A percentile compares a stretch with the other conserved stretches of the same genome.
Conservation (phyloP, 2,113 vertebrate genomes). For the Ochotona princeps region DNA sequence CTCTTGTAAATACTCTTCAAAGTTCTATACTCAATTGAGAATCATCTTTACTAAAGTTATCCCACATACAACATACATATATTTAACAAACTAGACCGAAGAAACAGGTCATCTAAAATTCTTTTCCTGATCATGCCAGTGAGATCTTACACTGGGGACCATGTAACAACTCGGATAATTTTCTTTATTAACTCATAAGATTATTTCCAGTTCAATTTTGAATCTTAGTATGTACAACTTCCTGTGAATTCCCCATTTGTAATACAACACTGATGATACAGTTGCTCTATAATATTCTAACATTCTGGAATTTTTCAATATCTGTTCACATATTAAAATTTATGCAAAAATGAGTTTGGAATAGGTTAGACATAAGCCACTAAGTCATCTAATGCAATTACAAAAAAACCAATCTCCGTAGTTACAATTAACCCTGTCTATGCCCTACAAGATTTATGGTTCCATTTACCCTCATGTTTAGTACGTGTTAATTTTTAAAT, state of each 20-base stretch:
- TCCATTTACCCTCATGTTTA: too few relatives aligned
- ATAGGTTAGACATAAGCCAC: neutral
- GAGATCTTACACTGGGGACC: neutral
- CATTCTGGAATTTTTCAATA: slow-evolving; percentile 21
- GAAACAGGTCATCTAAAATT: slow-evolving; percentile 43
- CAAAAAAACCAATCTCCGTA: neutral
- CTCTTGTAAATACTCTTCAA: slow-evolving; percentile 55
- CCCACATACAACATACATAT: neutral
- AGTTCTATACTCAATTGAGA: slow-evolving; percentile 38
- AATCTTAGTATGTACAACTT: slow-evolving; percentile 30
- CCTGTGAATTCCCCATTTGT: neutral
- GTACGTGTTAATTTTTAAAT: too few relatives aligned
- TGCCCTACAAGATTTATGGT: neutral
- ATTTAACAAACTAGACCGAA: slow-evolving; percentile 30
- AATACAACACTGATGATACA: neutral
- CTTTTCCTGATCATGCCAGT: neutral
- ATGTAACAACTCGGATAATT: neutral
- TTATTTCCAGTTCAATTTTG: slow-evolving; percentile 11
- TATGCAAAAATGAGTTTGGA: neutral
- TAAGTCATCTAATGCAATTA: slow-evolving; percentile 36
- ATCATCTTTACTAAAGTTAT: slow-evolving; percentile 51
- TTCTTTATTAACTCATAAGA: neutral
- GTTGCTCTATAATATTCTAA: slow-evolving; percentile 3
- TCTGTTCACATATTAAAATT: neutral
- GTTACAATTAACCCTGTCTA: slow-evolving; percentile 16